Evolutionary conservation across 2,888 invertebrate genomes (phyloP), one percentile per base, ranked within the genome.

Genomic region (Apodemia zela): DNA sequence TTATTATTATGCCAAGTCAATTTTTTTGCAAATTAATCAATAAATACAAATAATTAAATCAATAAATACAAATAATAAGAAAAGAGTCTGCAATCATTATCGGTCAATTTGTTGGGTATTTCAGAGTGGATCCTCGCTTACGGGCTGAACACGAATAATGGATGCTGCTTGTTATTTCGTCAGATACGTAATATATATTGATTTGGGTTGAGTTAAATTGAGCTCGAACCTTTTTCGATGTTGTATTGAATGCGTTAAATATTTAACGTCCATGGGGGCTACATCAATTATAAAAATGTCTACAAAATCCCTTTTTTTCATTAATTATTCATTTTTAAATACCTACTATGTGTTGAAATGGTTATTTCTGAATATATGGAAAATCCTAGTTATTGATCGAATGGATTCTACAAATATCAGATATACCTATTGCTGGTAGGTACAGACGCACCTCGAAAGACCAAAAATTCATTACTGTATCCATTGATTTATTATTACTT

Each of bases 141-240:
- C 21, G 18, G 18, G 21, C 18, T 21, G n/a, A 51, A 29, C 54
- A 29, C 54, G 15, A 54, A 54, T 54, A 54, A 54, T 54, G 54
- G 54, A 54, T 57, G 29, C 13, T 57, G 54, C 25, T 15, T 29
- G 13, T 57, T 57, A 57, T 57, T 57, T 57, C 54, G 54, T 57
- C 54, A 57, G 54, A 57, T 25, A n/a, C 54, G 54, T 57, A 57
- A 57, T 57, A 57, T 57, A 29, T 57, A 57, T 57, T 57, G 54
- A 57, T 57, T 57, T 15, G 54, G 54, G 54, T 57, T n/a, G n/a
- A 25, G 54, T 29, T 29, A 57, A 29, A 57, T 29, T 57, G 54
- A 29, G 25, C 54, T 57, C 8, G 54, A 29, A 29, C 54, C 29
- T 57, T 57, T 57, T n/a, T 57, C 54, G 54, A 57, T 8, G 54